Base-by-base conservation (phyloP, 2,888 invertebrate genomes). In the Pyrrhosoma nymphula region DNA sequence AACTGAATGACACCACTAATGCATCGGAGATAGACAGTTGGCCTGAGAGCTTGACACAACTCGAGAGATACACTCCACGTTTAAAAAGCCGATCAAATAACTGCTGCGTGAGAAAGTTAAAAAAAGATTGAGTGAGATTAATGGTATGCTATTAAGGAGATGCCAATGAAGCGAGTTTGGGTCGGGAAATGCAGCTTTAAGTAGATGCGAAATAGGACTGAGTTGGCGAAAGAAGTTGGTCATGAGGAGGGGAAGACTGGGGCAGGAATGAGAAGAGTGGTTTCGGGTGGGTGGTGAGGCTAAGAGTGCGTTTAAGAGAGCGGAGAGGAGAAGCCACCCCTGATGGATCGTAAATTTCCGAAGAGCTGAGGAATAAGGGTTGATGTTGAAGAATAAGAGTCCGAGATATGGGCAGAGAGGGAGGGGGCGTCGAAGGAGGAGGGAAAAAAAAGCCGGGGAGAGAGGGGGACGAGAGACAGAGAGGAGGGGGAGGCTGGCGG, bases 311-410 rank as follows among this genome's bases (percentile, higher is more conserved):
- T 91, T 69, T 69, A 47, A 69, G 93, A 93, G 93, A n/a, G 93
- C 69, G 75, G 75, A 26, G 93, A 39, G 47, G 75, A 69, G 93
- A 93, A 93, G 69, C 93, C 93, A 93, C 93, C 93, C 63, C 93
- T 47, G 93, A 93, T 93, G 93, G 93, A 93, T 93, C 93, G 93
- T 93, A 93, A 93, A 93, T 93, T 93, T 93, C 93, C 93, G 69
- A 93, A 93, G 93, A 93, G 93, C 93, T 93, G 82, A 82, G 82
- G 82, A 82, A 82, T 82, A 82, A 82, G 82, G 82, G 82, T 82
- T 82, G 82, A 82, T 82, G 82, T 82, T 82, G 82, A 93, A 69
- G 93, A 93, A 93, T 93, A 75, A 93, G 93, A 69, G 93, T 93
- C 69, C 69, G 69, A 69, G 93, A 69, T 93, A 69, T 69, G 69